phyloP scores from a whole-genome alignment of 2,888 invertebrate genomes.

The Cataglyphis altisquamis region DNA sequence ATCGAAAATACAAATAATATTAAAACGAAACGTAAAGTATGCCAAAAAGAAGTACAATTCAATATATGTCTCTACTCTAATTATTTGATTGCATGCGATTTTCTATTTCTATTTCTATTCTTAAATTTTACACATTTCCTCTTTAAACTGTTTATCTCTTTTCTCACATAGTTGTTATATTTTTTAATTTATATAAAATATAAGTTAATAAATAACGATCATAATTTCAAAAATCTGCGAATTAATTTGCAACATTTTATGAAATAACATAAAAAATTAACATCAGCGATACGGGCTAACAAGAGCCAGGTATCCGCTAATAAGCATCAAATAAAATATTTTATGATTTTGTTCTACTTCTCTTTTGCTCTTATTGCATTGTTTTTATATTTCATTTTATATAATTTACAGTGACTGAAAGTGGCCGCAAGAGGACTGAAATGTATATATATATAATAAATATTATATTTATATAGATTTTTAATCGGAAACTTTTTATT shows the following conservation, averaged over 20 bases:
- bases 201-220: conserved; percentile 16
- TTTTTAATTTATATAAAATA: conserved; percentile 6
- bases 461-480: no score
- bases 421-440: no score
- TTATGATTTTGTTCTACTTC: no score
- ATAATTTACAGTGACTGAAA: no score
- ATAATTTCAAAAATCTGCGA: conserved; percentile 6
- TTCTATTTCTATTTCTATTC: conserved; percentile 43
- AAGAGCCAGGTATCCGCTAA: no score
- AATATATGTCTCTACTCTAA: conserved; percentile 63
- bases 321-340: no score
- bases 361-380: no score
- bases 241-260: conserved; percentile 14
- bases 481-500: no score
- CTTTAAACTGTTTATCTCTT: conserved; percentile 39
- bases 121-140: conserved; percentile 25
- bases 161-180: conserved; percentile 9
- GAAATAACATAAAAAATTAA: not conserved
- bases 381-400: no score
- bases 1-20: not conserved
- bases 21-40: conserved; percentile 63
- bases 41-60: conserved; percentile 72
- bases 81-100: conserved; percentile 69
- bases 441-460: no score
- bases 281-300: no score